phyloP scores from a whole-genome alignment of 1,140 invertebrate genomes.

The Aphelenchoides avenae region DNA sequence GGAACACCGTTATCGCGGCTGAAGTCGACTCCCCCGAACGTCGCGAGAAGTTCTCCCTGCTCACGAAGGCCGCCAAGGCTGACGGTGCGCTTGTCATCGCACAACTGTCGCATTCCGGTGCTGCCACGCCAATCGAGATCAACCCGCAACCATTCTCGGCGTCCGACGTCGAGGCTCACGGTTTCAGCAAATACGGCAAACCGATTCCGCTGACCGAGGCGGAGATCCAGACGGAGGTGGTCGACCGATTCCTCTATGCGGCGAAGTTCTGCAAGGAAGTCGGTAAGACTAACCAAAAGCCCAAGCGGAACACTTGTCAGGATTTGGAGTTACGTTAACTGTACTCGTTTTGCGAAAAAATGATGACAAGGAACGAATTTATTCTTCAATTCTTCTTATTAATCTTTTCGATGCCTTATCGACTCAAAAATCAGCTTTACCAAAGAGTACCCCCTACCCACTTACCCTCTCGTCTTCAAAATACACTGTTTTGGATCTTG shows the following conservation, averaged over 20 bases:
- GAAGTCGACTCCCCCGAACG: conserved; percentile 15
- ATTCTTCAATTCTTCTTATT: too few relatives aligned
- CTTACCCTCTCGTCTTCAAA: too few relatives aligned
- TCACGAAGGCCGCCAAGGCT: conserved; percentile 24
- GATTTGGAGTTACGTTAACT: too few relatives aligned
- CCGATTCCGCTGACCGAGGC: conserved; percentile 13
- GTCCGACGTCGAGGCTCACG: conserved; percentile 20
- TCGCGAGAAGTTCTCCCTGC: conserved; percentile 6
- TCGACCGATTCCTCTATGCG: conserved; percentile 22
- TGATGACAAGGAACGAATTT: too few relatives aligned
- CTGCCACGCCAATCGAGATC: conserved; percentile 25
- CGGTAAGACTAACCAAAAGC: conserved; percentile 18
- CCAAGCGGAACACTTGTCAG: too few relatives aligned
- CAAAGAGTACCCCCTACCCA: too few relatives aligned
- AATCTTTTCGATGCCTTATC: too few relatives aligned
- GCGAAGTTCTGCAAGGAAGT: conserved; percentile 20
- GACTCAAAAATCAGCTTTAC: too few relatives aligned
- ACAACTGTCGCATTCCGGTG: conserved; percentile 27
- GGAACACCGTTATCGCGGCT: conserved; percentile 12
- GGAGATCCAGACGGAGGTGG: conserved; percentile 26
- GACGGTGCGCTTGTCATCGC: conserved; percentile 26
- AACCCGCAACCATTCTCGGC: conserved; percentile 34
- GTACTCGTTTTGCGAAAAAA: too few relatives aligned
- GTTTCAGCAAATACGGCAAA: conserved; percentile 2
- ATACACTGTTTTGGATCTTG: too few relatives aligned